Conservation (phyloP, 1,140 invertebrate genomes). For the Zophobas morio region DNA sequence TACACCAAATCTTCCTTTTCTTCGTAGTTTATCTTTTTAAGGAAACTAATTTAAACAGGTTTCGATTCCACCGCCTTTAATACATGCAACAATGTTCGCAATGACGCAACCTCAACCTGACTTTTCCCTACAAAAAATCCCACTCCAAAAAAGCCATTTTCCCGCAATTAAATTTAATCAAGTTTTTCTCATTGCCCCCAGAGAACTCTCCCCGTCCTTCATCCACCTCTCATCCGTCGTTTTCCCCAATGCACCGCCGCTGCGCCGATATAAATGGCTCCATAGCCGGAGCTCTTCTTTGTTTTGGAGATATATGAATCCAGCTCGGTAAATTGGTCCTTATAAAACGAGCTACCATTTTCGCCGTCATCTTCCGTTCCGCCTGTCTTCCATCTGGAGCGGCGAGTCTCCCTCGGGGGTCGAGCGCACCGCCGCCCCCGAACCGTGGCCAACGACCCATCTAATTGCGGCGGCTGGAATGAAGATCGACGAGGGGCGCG, state of each 20-base stretch:
- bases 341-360: slow-evolving; percentile 55
- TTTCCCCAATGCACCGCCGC: slow-evolving; percentile 3
- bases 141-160: too few relatives aligned
- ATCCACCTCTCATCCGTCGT: slow-evolving; percentile 25
- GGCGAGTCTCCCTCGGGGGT: slow-evolving; percentile 50
- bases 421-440: slow-evolving; percentile 47
- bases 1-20: too few relatives aligned
- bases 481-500: slow-evolving; percentile 66
- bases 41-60: too few relatives aligned
- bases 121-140: too few relatives aligned
- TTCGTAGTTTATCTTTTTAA: too few relatives aligned
- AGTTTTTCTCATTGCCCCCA: too few relatives aligned
- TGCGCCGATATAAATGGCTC: slow-evolving; percentile 42
- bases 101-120: too few relatives aligned
- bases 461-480: slow-evolving; percentile 76
- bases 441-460: slow-evolving; percentile 73
- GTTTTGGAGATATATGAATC: slow-evolving; percentile 50
- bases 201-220: too few relatives aligned
- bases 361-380: slow-evolving; percentile 61
- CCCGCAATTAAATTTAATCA: too few relatives aligned
- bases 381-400: slow-evolving; percentile 56
- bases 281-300: slow-evolving; percentile 25
- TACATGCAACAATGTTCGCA: too few relatives aligned
- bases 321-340: slow-evolving; percentile 52
- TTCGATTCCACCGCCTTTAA: too few relatives aligned